Evolutionary conservation across 2,888 invertebrate species (phyloP).

Genomic region (Pseudococcus longispinus): DNA sequence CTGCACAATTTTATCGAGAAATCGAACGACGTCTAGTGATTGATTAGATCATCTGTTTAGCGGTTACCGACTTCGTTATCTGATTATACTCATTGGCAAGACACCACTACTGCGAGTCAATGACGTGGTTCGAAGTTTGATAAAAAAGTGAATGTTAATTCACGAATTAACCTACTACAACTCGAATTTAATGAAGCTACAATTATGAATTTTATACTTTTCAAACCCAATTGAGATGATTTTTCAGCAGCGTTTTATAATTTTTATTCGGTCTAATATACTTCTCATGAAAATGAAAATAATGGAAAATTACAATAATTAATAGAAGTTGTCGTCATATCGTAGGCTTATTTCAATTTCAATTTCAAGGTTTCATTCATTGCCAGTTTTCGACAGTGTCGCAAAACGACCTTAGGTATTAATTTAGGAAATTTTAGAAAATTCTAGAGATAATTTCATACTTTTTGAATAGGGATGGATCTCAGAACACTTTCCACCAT

Average conservation of each 20-base stretch:
- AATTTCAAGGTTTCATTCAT: neutral
- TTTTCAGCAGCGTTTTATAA: too few species aligned
- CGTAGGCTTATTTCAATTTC: neutral
- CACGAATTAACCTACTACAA: too few species aligned
- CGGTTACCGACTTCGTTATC: too few species aligned
- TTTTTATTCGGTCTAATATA: too few species aligned
- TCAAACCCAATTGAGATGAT: too few species aligned
- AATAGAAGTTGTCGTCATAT: neutral
- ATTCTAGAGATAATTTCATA: too few species aligned
- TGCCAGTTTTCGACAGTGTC: neutral
- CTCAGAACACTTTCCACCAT: too few species aligned
- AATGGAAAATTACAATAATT: neutral
- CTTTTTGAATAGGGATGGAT: neutral
- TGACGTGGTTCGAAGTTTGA: neutral
- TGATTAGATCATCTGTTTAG: neutral
- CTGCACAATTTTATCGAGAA: neutral
- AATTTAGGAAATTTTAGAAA: too few species aligned
- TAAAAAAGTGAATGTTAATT: neutral
- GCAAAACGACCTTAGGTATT: too few species aligned
- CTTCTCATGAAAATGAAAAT: neutral
- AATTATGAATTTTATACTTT: too few species aligned
- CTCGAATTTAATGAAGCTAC: too few species aligned
- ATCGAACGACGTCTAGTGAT: neutral
- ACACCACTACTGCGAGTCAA: neutral
- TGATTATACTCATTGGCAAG: too few species aligned